phyloP scores from a whole-genome alignment of 2,113 vertebrate genomes.

The Cephalophus harveyi region DNA sequence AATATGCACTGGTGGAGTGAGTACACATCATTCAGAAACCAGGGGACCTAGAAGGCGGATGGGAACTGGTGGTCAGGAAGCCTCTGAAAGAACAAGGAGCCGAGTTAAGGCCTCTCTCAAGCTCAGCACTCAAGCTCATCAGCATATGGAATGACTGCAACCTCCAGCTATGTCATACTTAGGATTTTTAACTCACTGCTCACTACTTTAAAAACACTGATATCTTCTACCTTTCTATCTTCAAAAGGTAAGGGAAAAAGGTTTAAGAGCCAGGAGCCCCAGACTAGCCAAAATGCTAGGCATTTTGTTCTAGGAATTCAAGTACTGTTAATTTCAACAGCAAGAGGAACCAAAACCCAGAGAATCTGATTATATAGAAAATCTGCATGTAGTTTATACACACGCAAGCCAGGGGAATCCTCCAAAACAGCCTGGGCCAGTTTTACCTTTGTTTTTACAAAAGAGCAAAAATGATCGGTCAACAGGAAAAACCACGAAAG shows the following conservation, averaged over 20 bases:
- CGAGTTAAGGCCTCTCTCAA: neutral
- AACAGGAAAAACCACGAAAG: neutral
- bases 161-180: neutral
- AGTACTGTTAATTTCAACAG: slow-evolving; percentile 1
- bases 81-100: neutral
- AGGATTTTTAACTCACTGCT: neutral
- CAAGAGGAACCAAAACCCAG: neutral
- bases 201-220: neutral
- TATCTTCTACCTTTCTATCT: neutral
- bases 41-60: neutral
- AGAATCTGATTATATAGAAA: neutral
- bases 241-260: neutral
- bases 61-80: neutral
- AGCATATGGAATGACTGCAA: neutral
- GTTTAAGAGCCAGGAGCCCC: neutral
- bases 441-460: neutral
- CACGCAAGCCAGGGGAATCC: neutral
- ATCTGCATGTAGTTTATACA: neutral
- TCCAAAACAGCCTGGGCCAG: neutral
- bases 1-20: neutral
- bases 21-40: neutral
- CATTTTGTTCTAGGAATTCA: slow-evolving; percentile 21
- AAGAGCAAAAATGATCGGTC: slow-evolving; percentile 11
- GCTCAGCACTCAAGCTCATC: neutral
- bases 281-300: neutral